phyloP scores from a whole-genome alignment of 2,888 invertebrate genomes.

The Pheosia tremula region DNA sequence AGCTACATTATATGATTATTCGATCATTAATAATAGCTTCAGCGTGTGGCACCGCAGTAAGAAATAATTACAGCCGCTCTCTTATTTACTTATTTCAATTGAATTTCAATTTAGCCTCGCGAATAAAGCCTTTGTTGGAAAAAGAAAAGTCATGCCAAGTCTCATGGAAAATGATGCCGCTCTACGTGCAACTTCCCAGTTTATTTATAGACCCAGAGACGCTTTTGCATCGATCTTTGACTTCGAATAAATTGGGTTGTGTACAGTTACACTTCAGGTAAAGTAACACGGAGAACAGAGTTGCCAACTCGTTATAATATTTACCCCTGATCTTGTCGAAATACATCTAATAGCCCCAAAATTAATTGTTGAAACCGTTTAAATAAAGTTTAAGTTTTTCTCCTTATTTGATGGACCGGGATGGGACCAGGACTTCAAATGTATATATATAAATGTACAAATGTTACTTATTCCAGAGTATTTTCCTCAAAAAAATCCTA shows the following conservation, averaged over 20 bases:
- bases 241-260: constrained; percentile 12
- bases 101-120: constrained; percentile 9
- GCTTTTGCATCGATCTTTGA: constrained; percentile 49
- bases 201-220: constrained; percentile 55
- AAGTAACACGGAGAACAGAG: too few relatives aligned
- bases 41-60: not conserved
- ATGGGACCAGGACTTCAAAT: too few relatives aligned
- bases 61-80: not conserved
- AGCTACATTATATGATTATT: too few relatives aligned
- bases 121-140: constrained; percentile 23
- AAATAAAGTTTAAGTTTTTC: too few relatives aligned
- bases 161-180: constrained; percentile 34
- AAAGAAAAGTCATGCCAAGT: constrained; percentile 39
- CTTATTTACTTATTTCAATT: constrained; percentile 6
- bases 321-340: too few relatives aligned
- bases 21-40: not conserved
- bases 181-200: constrained; percentile 36
- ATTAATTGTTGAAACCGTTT: too few relatives aligned
- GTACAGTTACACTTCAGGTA: not conserved
- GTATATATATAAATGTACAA: too few relatives aligned
- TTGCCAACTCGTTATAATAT: too few relatives aligned
- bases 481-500: too few relatives aligned
- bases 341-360: too few relatives aligned
- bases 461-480: too few relatives aligned
- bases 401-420: too few relatives aligned